A percentile compares a stretch with the other conserved stretches of the same genome.
Conservation (phyloP, 2,113 vertebrate genomes). For the Sigmodon hispidus region DNA sequence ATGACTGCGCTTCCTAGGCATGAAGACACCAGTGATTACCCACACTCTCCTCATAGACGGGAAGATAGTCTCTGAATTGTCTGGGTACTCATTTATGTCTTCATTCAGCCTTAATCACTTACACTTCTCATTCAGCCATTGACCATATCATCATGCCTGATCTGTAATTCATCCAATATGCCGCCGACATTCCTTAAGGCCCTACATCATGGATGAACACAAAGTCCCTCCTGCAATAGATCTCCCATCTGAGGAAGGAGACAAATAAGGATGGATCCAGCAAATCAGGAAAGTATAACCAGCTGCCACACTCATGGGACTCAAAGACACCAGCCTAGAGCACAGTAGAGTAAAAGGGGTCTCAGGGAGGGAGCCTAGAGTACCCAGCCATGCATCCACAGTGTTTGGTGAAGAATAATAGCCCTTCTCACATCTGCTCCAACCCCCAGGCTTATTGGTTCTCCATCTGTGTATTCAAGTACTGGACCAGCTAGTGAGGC, state of each 20-base stretch:
- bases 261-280: not conserved
- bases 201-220: not conserved
- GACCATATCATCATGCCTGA: not conserved
- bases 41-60: too few relatives aligned
- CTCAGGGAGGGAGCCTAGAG: not conserved
- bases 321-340: not conserved
- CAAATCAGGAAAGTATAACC: not conserved
- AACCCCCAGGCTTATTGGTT: not conserved
- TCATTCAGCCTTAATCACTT: not conserved
- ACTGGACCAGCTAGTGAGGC: not conserved
- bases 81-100: accelerated
- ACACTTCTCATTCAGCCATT: not conserved
- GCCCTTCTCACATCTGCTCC: not conserved
- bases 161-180: too few relatives aligned
- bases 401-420: not conserved
- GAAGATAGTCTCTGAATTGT: not conserved
- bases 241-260: not conserved
- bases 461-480: not conserved
- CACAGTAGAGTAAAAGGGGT: not conserved
- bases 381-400: not conserved
- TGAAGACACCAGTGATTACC: accelerated
- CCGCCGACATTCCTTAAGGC: not conserved
- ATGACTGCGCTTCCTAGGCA: not conserved
- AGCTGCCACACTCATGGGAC: accelerated
- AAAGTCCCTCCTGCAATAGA: too few relatives aligned